Conservation (phyloP, 2,888 invertebrate genomes). For the Apamea monoglypha region DNA sequence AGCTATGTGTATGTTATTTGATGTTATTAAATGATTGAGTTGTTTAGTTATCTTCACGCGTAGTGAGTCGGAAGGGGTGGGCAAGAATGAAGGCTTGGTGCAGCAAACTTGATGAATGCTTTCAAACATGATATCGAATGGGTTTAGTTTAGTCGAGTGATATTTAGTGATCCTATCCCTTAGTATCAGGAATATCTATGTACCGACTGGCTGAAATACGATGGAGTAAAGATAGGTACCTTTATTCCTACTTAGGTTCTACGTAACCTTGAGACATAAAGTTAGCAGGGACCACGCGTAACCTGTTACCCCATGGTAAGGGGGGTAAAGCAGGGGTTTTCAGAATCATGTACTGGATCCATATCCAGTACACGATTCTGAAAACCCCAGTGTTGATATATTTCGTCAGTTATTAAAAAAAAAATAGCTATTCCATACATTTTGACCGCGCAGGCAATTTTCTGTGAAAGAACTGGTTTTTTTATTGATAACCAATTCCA, state of each 20-base stretch:
- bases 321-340: too few species aligned
- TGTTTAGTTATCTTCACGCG: constrained; percentile 48
- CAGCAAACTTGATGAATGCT: not conserved
- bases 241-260: not conserved
- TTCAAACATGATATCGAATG: constrained; percentile 5
- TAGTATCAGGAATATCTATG: not conserved
- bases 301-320: too few species aligned
- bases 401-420: not conserved
- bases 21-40: constrained; percentile 31
- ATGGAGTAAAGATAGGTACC: not conserved
- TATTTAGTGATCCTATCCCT: not conserved
- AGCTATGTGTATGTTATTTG: constrained; percentile 2
- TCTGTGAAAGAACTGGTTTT: not conserved
- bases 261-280: not conserved
- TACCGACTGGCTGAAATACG: not conserved
- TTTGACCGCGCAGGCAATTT: not conserved
- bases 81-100: not conserved
- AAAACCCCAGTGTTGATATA: not conserved
- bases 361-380: not conserved
- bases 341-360: too few species aligned
- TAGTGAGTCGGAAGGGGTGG: not conserved
- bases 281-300: not conserved
- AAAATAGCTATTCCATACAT: too few species aligned
- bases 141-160: not conserved
- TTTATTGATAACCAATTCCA: not conserved